These are phyloP conservation scores for Drosophila paramelanica DNA, from an alignment of 2,888 invertebrate species.

Conservation along the genomic window DNA sequence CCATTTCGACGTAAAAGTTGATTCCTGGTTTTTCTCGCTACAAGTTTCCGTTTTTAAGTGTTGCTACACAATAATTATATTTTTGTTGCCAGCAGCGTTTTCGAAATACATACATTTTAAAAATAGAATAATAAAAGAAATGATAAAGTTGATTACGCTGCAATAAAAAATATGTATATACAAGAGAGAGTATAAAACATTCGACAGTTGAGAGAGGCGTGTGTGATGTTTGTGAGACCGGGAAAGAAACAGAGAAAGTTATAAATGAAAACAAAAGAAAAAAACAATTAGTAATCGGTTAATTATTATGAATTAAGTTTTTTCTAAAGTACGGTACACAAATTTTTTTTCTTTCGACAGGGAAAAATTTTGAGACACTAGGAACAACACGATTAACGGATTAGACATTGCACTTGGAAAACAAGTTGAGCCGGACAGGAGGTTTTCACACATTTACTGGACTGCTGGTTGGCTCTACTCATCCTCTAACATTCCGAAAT, in stretches of 20 bases:
- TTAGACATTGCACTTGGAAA: slow-evolving; percentile 19
- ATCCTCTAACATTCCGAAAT: slow-evolving; percentile 75
- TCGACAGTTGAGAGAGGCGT: slow-evolving; percentile 16
- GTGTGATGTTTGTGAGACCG: slow-evolving; percentile 45
- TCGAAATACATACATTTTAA: slow-evolving; percentile 77
- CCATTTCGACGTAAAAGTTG: slow-evolving; percentile 17
- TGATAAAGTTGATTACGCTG: slow-evolving; percentile 82
- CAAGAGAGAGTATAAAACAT: slow-evolving; percentile 26
- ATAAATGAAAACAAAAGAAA: slow-evolving; percentile 21
- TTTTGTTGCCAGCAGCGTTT: slow-evolving; percentile 71
- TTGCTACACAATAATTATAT: slow-evolving; percentile 70
- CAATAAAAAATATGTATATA: slow-evolving; percentile 48
- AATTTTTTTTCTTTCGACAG: slow-evolving; percentile 18
- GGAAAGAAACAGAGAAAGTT: slow-evolving; percentile 63
- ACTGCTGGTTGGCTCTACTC: slow-evolving; percentile 56
- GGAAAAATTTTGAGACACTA: slow-evolving; percentile 14
- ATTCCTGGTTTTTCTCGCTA: slow-evolving; percentile 50
- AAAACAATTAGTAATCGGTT: slow-evolving; percentile 30
- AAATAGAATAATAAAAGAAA: slow-evolving; percentile 70
- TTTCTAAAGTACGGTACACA: slow-evolving; percentile 15
- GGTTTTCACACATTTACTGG: slow-evolving; percentile 36
- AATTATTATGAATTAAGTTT: background rate
- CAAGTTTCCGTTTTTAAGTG: slow-evolving; percentile 75
- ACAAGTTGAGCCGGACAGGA: slow-evolving; percentile 14
- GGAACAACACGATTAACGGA: background rate